A percentile compares a stretch with the other conserved stretches of the same genome.
Conservation (phyloP, 2,888 invertebrate species). For the Choreutis nemorana region DNA sequence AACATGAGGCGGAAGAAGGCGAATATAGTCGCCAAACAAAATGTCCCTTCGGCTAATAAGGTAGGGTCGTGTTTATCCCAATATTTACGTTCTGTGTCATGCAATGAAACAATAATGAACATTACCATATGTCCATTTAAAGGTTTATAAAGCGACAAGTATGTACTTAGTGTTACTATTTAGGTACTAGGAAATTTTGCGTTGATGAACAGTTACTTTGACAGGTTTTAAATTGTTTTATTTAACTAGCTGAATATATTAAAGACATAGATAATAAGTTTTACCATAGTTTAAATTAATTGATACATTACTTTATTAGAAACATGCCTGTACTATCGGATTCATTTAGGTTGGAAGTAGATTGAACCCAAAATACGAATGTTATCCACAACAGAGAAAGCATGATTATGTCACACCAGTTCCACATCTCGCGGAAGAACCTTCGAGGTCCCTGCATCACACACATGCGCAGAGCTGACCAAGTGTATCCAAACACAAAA, state of each 20-base stretch:
- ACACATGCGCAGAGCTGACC: conserved; percentile 64
- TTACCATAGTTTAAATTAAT: too few species aligned
- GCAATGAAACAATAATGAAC: too few species aligned
- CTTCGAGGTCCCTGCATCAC: conserved; percentile 62
- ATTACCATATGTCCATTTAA: too few species aligned
- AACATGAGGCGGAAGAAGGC: conserved; percentile 71
- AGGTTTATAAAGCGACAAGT: too few species aligned
- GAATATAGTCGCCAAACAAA: conserved; percentile 72
- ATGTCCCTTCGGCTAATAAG: conserved; percentile 71
- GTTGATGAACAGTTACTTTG: too few species aligned
- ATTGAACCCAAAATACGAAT: conserved; percentile 41
- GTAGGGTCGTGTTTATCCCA: conserved; percentile 72
- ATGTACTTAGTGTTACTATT: too few species aligned
- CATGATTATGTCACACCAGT: conserved; percentile 70
- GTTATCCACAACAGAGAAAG: conserved; percentile 66
- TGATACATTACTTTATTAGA: too few species aligned
- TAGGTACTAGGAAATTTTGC: too few species aligned
- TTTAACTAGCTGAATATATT: too few species aligned
- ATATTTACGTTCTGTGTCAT: conserved; percentile 68
- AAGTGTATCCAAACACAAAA: conserved; percentile 64
- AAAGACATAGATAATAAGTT: too few species aligned
- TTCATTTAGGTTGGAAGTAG: background rate
- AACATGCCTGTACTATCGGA: too few species aligned
- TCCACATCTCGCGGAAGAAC: conserved; percentile 68
- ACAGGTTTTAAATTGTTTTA: too few species aligned